phyloP scores from a whole-genome alignment of 1,140 invertebrate species.

The Drosophila ironensis region DNA sequence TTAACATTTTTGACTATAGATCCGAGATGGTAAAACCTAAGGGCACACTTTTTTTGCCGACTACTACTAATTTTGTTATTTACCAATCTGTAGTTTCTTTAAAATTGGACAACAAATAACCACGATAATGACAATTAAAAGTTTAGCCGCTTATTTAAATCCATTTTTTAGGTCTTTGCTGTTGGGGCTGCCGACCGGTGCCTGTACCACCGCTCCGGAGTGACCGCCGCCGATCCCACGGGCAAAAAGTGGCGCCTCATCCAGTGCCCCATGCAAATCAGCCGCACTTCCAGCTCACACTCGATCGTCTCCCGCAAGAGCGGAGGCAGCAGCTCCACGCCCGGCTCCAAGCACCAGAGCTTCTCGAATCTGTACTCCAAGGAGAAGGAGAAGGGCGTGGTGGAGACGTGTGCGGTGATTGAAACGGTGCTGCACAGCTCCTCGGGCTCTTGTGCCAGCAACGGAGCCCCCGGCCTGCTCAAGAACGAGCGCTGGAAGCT shows the following conservation, averaged over 20 bases:
- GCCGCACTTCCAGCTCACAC: constrained; percentile 89
- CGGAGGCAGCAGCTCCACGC: constrained; percentile 83
- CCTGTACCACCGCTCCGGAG: constrained; percentile 91
- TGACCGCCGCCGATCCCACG: constrained; percentile 89
- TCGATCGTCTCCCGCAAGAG: constrained; percentile 80
- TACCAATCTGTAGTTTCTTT: no score
- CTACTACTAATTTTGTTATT: no score
- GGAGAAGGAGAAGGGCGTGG: constrained; percentile 78
- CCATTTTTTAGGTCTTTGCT: constrained; percentile 86
- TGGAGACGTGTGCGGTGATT: constrained; percentile 70
- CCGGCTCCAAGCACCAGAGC: constrained; percentile 79
- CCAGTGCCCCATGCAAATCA: constrained; percentile 89
- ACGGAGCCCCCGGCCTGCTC: constrained; percentile 60
- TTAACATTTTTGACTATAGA: no score
- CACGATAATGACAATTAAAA: no score
- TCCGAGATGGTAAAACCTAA: no score
- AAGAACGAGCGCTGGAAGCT: constrained; percentile 73
- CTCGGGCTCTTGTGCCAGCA: constrained; percentile 75
- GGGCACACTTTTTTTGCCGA: no score
- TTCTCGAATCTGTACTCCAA: constrained; percentile 77
- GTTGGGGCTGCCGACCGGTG: constrained; percentile 86
- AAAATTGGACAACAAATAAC: no score
- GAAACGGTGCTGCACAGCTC: constrained; percentile 86
- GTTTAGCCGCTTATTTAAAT: no score
- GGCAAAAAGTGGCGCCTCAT: constrained; percentile 93